These are phyloP conservation scores for Chaetodon trifascialis DNA, from an alignment of 2,113 vertebrate species.

Conservation along the genomic window DNA sequence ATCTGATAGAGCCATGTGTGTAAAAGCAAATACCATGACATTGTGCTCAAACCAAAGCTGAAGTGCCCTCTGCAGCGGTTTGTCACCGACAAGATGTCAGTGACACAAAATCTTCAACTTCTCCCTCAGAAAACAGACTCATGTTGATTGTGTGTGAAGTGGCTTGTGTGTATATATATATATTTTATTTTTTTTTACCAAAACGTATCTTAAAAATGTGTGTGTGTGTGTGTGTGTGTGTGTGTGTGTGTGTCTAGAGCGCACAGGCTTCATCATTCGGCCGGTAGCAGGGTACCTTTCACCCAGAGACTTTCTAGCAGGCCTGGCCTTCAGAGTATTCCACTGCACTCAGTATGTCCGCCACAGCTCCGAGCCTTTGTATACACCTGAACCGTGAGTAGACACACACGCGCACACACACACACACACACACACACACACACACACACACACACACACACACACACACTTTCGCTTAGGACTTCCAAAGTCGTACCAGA, in stretches of 20 bases:
- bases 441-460: no score
- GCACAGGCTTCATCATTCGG: constrained; percentile 32
- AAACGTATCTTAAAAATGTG: neutral
- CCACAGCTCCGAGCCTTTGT: constrained; percentile 35
- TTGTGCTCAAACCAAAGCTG: neutral
- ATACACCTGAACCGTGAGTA: constrained; percentile 43
- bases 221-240: constrained; percentile 10
- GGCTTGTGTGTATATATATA: no score
- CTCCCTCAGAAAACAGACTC: no score
- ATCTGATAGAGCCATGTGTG: no score
- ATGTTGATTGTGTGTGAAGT: neutral
- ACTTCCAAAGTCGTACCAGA: neutral
- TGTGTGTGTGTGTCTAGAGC: constrained; percentile 13
- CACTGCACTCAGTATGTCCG: constrained; percentile 42
- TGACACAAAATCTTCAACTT: no score
- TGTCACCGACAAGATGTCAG: no score
- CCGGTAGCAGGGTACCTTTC: constrained; percentile 41
- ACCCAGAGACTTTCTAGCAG: constrained; percentile 33
- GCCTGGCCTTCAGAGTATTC: constrained; percentile 45
- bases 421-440: neutral
- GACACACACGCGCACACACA: no score
- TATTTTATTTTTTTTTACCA: no score
- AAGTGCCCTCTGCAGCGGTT: no score
- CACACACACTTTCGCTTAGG: neutral
- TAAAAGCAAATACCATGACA: no score